Conservation (phyloP, 2,888 invertebrate species). For the Hypomecis punctinalis region DNA sequence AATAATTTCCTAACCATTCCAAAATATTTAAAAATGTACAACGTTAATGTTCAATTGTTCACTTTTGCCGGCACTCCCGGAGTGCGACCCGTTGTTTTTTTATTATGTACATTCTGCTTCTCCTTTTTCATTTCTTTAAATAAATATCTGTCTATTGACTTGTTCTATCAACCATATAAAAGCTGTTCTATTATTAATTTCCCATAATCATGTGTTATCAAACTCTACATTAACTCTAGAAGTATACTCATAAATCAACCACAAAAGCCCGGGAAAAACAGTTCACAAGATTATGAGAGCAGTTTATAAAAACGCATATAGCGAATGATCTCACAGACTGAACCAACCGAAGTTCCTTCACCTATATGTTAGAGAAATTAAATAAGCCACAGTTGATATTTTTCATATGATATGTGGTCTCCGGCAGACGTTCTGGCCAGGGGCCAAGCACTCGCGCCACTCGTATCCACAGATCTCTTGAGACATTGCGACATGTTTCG, state of each 20-base stretch:
- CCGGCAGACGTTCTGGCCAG: conserved; percentile 42
- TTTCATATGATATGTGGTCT: conserved; percentile 36
- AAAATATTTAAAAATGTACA: no score
- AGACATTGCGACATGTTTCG: no score
- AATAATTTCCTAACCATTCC: no score
- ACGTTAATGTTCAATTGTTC: no score
- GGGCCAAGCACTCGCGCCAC: conserved; percentile 40
- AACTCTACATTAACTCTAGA: background rate
- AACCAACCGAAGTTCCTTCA: conserved; percentile 38
- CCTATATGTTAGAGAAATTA: conserved; percentile 37
- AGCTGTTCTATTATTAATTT: background rate
- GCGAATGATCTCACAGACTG: conserved; percentile 24
- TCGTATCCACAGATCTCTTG: conserved; percentile 11
- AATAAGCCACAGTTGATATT: conserved; percentile 38
- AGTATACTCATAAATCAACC: conserved; percentile 1
- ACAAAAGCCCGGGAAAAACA: conserved; percentile 6
- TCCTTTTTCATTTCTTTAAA: no score
- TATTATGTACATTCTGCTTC: no score
- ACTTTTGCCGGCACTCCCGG: no score
- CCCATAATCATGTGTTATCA: conserved; percentile 3
- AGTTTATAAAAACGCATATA: conserved; percentile 18
- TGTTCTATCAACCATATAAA: no score
- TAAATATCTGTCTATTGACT: no score
- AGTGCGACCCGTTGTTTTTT: no score
- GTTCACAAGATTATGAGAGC: conserved; percentile 6